Evolutionary conservation across 2,113 vertebrate genomes (phyloP).

Genomic region (Leiothrix lutea): DNA sequence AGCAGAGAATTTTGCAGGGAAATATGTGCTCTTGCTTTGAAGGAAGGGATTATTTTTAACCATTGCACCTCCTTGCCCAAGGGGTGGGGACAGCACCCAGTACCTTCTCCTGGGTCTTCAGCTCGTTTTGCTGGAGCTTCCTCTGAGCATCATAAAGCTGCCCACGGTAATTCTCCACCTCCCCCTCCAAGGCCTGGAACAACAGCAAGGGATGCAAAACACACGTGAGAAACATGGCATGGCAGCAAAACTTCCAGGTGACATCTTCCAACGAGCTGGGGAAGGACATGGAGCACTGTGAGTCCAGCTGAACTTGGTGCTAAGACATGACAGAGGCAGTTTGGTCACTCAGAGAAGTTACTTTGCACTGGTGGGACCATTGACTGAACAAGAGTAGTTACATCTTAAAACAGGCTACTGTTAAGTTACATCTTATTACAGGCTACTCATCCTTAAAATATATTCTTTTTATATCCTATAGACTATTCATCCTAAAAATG

Average conservation of each 20-base stretch:
- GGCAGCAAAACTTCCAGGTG: not conserved
- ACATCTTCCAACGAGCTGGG: rapidly evolving
- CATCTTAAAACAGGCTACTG: no score
- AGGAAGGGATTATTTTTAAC: slow-evolving; percentile 11
- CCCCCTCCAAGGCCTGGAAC: slow-evolving; percentile 84
- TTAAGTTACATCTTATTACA: not conserved
- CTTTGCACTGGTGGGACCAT: not conserved
- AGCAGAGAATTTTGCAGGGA: slow-evolving; percentile 30
- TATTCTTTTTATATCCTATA: not conserved
- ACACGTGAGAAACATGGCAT: not conserved
- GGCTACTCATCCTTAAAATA: not conserved
- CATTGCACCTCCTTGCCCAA: not conserved
- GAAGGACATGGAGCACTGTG: not conserved
- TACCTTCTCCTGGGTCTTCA: slow-evolving; percentile 91
- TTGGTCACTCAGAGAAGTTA: rapidly evolving
- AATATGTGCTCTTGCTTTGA: slow-evolving; percentile 56
- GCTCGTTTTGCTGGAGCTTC: slow-evolving; percentile 81
- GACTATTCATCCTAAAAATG: not conserved
- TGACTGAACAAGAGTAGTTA: rapidly evolving
- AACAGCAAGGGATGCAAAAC: not conserved
- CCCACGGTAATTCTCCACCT: slow-evolving; percentile 77
- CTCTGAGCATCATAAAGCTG: slow-evolving; percentile 77
- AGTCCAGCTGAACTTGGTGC: not conserved
- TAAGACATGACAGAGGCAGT: rapidly evolving
- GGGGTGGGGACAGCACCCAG: not conserved